Base-by-base conservation (phyloP, 2,797 vertebrate genomes). In the Amazona ochrocephala region DNA sequence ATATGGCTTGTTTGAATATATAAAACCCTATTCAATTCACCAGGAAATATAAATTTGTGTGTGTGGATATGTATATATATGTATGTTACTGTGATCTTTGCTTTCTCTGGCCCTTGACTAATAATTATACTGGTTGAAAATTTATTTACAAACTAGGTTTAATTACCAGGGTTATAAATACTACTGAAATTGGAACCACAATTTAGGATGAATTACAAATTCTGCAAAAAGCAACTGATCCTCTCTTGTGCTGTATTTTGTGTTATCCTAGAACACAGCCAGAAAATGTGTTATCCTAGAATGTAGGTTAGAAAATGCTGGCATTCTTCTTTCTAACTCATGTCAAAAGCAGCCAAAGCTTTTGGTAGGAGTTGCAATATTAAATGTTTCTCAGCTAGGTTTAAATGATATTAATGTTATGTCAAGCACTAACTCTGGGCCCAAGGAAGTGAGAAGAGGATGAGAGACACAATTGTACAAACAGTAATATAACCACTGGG, bases 11-110 rank as follows among this genome's bases (percentile, higher is more conserved):
- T 68, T 23, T 16, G 51, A 34, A 41, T 48, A 3, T 11, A 44
- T 56, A 51, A 80, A 61, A 30, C 21, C 6, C 3, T 54, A 45
- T 2, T 42, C 13, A 42, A 20, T 84, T 72, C 12, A 18, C 34
- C 15, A 34, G 9, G 8, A 83, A 81, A 67, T 26, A 2, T 9
- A 85, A 34, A 51, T 10, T 4, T 42, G 2, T 64, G 4, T 41
- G 0, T 42, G 6, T 29, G 0, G 19, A 22, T 22, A 27, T 13
- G 1, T 11, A 60, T 1, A 3, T 21, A 44, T 4, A 17, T 29
- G 4, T 11, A 18, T 29, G 9, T 23, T 68, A 21, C 13, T 1
- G 0, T 53, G 11, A 75, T 24, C 29, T 93, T 76, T 73, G 9
- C 5, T 61, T 88, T 75, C n/a, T 74, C 3, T 2, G 6, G 11